Evolutionary conservation across 2,888 invertebrate species (phyloP), one percentile per base, ranked within the genome.

Genomic region (Euplexia lucipara): DNA sequence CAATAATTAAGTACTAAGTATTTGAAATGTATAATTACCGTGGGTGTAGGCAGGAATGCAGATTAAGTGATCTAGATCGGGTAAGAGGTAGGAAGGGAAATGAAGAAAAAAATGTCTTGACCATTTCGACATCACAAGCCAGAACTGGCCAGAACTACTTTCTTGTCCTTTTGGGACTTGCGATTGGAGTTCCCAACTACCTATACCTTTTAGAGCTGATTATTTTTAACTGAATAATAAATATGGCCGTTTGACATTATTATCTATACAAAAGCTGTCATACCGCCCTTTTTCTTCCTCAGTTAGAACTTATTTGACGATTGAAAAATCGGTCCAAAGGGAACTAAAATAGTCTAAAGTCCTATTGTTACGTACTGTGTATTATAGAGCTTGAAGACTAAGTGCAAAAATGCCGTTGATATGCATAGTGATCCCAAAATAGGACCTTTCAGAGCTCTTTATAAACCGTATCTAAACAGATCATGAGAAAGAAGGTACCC

Each of bases 401-500:
- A 2, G 14, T 7, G 16, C 26, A 32, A 37, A 18, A 0, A 14
- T 35, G 10, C 6, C 6, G 12, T 44, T 22, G 34, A 16, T 22
- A 44, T n/a, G n/a, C 30, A 51, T 9, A 45, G 39, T 39, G 0
- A 16, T 63, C 9, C 3, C 8, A 16, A 20, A 35, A 47, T n/a
- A 56, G 54, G 35, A 26, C 3, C 30, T 34, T 44, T 16, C 18
- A 39, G 1, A 57, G n/a, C 32, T 32, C 35, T 41, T 53, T 64
- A 7, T 42, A 26, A 57, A 58, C 61, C 63, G 41, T 68, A 70
- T 54, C 48, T 48, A 63, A 82, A 82, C 68, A 79, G 79, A 82
- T 83, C 76, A 85, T 79, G 71, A 78, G 81, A 86, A 83, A 74
- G 66, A 72, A 39, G n/a, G 44, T 49, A 44, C 66, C 41, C 34